These are phyloP conservation scores for Cephalopholis sonnerati DNA, from an alignment of 2,113 vertebrate species.

Conservation along the genomic window DNA sequence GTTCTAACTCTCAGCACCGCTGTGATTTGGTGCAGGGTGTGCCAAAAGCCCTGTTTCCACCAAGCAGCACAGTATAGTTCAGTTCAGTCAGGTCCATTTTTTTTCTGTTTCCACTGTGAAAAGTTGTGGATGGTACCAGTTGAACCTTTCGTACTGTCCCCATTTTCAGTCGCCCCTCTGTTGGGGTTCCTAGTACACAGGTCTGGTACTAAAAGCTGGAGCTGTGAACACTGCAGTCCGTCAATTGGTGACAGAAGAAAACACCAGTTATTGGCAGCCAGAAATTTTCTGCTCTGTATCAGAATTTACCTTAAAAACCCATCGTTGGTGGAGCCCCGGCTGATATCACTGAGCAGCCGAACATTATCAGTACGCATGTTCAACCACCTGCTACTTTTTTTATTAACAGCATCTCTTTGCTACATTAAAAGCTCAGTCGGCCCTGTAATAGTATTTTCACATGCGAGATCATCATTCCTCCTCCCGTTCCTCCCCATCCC, in stretches of 20 bases:
- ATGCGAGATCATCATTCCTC: conserved; percentile 33
- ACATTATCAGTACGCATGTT: conserved; percentile 42
- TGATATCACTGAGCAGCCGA: conserved; percentile 19
- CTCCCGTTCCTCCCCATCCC: conserved; percentile 7
- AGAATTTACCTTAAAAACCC: conserved; percentile 14
- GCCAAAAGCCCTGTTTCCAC: too few relatives aligned
- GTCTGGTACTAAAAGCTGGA: too few relatives aligned
- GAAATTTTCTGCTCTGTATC: conserved; percentile 2
- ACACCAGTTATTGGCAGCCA: neutral
- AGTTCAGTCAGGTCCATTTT: too few relatives aligned
- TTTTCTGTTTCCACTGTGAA: too few relatives aligned
- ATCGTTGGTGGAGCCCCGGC: conserved; percentile 2
- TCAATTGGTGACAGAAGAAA: neutral
- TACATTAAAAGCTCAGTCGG: conserved; percentile 62
- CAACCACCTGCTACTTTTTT: conserved; percentile 54
- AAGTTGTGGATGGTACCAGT: too few relatives aligned
- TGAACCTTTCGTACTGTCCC: too few relatives aligned
- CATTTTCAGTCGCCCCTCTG: too few relatives aligned
- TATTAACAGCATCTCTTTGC: conserved; percentile 48
- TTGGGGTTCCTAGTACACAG: too few relatives aligned
- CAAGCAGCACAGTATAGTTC: too few relatives aligned
- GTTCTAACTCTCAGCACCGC: too few relatives aligned
- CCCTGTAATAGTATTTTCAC: conserved; percentile 64
- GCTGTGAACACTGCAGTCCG: too few relatives aligned
- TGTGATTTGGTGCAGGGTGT: too few relatives aligned